Base-by-base conservation (phyloP, 2,888 invertebrate genomes). In the Neoascia interrupta region DNA sequence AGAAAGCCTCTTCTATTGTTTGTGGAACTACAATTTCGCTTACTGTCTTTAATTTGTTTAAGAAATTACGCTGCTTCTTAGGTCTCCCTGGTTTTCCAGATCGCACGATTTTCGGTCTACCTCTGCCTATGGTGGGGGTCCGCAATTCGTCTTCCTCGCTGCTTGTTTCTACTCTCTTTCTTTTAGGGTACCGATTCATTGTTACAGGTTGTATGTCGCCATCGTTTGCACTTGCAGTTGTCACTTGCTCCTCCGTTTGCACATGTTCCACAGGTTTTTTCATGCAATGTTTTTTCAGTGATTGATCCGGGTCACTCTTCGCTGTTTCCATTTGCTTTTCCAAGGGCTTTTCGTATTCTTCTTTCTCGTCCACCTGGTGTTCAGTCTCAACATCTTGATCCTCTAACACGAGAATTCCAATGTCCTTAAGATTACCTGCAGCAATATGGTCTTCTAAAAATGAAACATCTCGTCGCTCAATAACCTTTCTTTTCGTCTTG, bases 1-100 rank as follows among this genome's bases (percentile, higher is more conserved):
- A 41, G 5, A 63, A 15, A 16, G 51, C 41, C 49, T 61, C 49
- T 21, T 45, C 15, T 10, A 54, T 37, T 13, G 51, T 28, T 54
- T 53, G 19, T 15, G 63, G 63, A 13, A 10, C 19, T 8, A 10
- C 19, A 15, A 70, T 36, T 5, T 36, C n/a, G 11, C 16, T n/a
- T n/a, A n/a, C n/a, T n/a, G n/a, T n/a, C n/a, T n/a, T 13, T 6
- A 23, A 3, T 13, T 43, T 31, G 15, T 49, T 49, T n/a, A 39
- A 16, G 16, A 13, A 3, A 41, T 41, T 31, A n/a, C 28, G 31
- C 31, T 18, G n/a, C n/a, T 34, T 51, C 21, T 13, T n/a, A 6
- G 21, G 36, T 13, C 34, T 18, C 11, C 19, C 51, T 11, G 34
- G 51, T 19, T 34, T 51, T 34, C 51, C 36, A 1, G 36, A 10